Conservation (phyloP, 2,113 vertebrate species). For the Alexandromys fortis region DNA sequence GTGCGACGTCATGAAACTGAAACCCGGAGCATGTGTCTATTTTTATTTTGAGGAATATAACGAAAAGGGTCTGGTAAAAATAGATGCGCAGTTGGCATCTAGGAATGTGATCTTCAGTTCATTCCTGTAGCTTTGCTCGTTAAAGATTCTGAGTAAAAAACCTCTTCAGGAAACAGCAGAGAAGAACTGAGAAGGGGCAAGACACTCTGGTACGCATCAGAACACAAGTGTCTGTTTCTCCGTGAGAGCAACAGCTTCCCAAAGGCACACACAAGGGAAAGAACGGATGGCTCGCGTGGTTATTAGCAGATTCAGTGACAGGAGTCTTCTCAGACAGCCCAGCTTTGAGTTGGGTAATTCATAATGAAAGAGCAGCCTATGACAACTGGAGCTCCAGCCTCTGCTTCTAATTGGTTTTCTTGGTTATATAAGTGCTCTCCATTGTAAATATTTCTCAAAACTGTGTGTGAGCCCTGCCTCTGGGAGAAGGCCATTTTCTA, state of each 20-base stretch:
- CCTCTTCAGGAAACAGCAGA: background rate
- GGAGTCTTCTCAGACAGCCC: background rate
- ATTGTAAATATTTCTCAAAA: background rate
- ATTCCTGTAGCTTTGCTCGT: background rate
- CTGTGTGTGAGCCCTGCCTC: background rate
- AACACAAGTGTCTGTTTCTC: background rate
- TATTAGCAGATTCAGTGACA: background rate
- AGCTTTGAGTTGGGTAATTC: background rate
- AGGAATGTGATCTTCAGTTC: background rate
- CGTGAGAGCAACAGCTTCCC: background rate
- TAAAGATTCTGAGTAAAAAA: background rate
- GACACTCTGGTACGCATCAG: background rate
- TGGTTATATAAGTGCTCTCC: constrained; percentile 23
- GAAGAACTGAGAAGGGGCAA: background rate
- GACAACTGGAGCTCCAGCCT: background rate
- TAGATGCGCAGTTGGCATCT: background rate
- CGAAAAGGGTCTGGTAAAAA: background rate
- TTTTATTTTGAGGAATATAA: constrained; percentile 11
- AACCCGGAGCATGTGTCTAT: background rate
- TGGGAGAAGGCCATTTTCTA: background rate
- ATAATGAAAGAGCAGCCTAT: background rate
- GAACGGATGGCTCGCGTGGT: background rate
- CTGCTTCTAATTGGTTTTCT: constrained; percentile 29
- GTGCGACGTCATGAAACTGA: background rate
- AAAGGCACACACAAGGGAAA: background rate